Percentiles rank a stretch among this genome's conserved stretches.
Conservation (phyloP, 2,888 invertebrate species). For the Erannis defoliaria region DNA sequence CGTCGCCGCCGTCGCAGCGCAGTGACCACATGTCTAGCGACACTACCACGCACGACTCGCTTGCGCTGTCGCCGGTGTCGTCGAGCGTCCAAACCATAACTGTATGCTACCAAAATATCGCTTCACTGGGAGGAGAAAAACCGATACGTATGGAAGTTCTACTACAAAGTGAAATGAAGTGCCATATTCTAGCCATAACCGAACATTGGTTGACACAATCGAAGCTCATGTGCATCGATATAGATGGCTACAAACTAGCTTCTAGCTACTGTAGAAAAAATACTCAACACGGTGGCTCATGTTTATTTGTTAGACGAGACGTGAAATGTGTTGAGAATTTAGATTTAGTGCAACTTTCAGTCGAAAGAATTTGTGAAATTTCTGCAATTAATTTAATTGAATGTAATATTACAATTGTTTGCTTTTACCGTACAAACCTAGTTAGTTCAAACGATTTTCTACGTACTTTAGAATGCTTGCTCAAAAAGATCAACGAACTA, state of each 20-base stretch:
- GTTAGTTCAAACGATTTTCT: neutral
- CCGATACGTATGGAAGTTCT: neutral
- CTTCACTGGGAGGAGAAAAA: slow-evolving; percentile 1
- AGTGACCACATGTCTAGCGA: neutral
- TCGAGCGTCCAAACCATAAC: neutral
- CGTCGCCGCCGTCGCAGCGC: neutral
- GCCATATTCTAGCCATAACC: neutral
- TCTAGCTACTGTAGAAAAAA: slow-evolving; percentile 1
- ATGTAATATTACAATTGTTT: neutral
- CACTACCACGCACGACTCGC: neutral
- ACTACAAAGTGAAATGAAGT: slow-evolving; percentile 5
- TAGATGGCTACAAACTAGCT: neutral
- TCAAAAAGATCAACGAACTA: neutral
- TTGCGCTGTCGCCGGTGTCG: neutral
- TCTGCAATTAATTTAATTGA: neutral
- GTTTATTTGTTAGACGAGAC: neutral
- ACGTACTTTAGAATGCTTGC: neutral
- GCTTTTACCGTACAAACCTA: neutral
- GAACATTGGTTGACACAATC: neutral
- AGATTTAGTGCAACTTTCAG: slow-evolving; percentile 1
- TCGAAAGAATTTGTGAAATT: neutral
- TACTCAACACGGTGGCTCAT: neutral
- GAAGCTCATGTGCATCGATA: neutral
- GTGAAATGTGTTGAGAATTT: neutral
- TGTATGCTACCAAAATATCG: neutral